Base-by-base conservation (phyloP, 2,888 invertebrate species). In the Synanthedon vespiformis region DNA sequence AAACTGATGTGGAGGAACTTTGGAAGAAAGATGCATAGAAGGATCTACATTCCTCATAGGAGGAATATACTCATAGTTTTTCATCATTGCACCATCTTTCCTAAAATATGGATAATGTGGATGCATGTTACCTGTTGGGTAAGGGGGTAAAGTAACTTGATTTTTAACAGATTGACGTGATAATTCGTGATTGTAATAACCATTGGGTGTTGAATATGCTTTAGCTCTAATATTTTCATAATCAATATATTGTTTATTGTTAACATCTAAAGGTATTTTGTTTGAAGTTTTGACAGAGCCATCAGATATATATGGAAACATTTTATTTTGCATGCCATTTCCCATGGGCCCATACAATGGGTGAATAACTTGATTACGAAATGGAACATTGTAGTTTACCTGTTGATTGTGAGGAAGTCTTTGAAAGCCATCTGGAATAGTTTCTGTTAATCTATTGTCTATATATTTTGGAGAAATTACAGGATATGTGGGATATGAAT, bases 371-470 rank as follows among this genome's bases (percentile, higher is more conserved):
- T 78, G 84, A 58, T 75, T 80, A 58, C 70, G 77, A 57, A 75
- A 82, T 55, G 70, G 63, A 54, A 77, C 57, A 63, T 74, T 77
- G 53, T 64, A 78, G 64, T 73, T 76, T 53, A 64, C 58, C 65
- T 74, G 80, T 59, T 70, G 77, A 58, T 67, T 77, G 14, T 61
- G 52, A 53, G 70, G 53, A 52, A 70, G 55, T 64, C 85, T 77
- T 67, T 79, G 83, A 64, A 78, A 85, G 40, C 75, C 71, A 58
- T 87, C 86, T 57, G 77, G 61, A 55, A 70, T 61, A 56, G 80
- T 65, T 41, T 85, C 84, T 60, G 74, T 58, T 56, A 76, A 65
- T 64, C 84, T 68, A 56, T 68, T 77, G 52, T 86, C 86, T 54
- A 82, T 55, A 65, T 83, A 85, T 61, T 86, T 85, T 12, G 79